Evolutionary conservation across 2,113 vertebrate genomes (phyloP), one percentile per base, ranked within the genome.

Genomic region (Opisthocomus hoazin): DNA sequence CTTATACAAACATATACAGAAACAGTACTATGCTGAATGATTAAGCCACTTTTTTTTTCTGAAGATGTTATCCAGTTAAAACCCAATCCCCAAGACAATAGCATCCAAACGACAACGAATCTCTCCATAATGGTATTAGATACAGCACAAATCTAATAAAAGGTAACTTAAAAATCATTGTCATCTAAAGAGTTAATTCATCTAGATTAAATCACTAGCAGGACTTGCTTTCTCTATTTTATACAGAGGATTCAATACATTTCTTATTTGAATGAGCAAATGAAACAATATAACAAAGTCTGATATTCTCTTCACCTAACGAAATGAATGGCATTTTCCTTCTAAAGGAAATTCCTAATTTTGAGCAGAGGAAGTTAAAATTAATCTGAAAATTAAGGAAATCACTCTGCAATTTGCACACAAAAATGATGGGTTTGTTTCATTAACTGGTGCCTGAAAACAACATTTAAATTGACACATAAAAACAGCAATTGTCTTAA

Each of bases 401-500:
- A 92, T 92, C 74, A 66, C 78, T 94, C 92, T 96, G 84, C 50
- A 96, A 97, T 92, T 95, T 96, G 82, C 81, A 97, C 89, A 96
- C 76, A 93, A 93, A 97, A 97, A 97, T 97, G 95, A 98, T 96
- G 97, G 96, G 97, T 98, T 98, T 98, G 97, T 99, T 98, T 99
- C 98, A 99, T 99, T 99, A 99, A 98, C 97, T 19, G 91, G 95
- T 97, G 98, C 97, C 98, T 96, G 97, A 96, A 97, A 98, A 97
- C 87, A 97, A 97, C 97, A 98, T 98, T 98, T 99, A 99, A 98
- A 99, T 98, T 98, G 98, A 98, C 97, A 98, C 98, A 99, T 99
- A 99, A 99, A 99, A 99, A 97, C 98, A 98, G 98, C 99, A 98
- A 99, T 99, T 99, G 99, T 99, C 98, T 99, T 99, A 99, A 99